Base-by-base conservation (phyloP, 23 tunicate genomes). In the Ciona savignyi region DNA sequence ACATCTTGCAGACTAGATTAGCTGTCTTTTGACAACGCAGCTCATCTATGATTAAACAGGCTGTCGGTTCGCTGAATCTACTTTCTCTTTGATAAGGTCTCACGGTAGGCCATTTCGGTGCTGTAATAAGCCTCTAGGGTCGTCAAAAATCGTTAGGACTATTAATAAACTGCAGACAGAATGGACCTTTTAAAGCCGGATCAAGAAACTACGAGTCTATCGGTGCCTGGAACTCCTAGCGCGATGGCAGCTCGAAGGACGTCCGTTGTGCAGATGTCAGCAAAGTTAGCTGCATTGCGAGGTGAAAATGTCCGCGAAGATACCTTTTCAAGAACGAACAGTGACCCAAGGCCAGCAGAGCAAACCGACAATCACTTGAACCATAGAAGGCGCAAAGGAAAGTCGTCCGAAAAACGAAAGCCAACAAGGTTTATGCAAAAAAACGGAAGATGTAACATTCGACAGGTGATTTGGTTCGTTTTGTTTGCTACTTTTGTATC, bases 391-490 rank as follows among this genome's bases (percentile, higher is more conserved):
- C 22, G 27, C 26, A 60, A 25, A 24, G 11, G 34, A 49, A 29
- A 31, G 34, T 22, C 33, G 25, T 26, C 35, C 29, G 69, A 73
- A 6, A 81, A 73, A 26, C 32, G 78, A 78, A 79, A 62, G 49
- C 60, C 80, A 67, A 87, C 71, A 23, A 60, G 99, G 33, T 95
- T 95, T 67, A 95, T 95, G 99, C 89, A 86, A 63, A 95, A 95
- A 68, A 88, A 81, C 65, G 99, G 99, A 60, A 67, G 85, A 65
- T 95, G 99, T 34, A 95, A 87, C 71, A 95, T 95, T n/a, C 74
- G 90, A 49, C 95, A 83, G 76, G 99, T 90, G 30, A 77, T 24
- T 0, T 25, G 66, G 2, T 69, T 69, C 21, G 3, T 20, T 66
- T n/a, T n/a, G n/a, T n/a, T n/a, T n/a, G n/a, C n/a, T n/a, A n/a